A percentile compares a stretch with the other conserved stretches of the same genome.
Conservation (phyloP, 2,113 vertebrate genomes). For the Ahaetulla prasina region DNA sequence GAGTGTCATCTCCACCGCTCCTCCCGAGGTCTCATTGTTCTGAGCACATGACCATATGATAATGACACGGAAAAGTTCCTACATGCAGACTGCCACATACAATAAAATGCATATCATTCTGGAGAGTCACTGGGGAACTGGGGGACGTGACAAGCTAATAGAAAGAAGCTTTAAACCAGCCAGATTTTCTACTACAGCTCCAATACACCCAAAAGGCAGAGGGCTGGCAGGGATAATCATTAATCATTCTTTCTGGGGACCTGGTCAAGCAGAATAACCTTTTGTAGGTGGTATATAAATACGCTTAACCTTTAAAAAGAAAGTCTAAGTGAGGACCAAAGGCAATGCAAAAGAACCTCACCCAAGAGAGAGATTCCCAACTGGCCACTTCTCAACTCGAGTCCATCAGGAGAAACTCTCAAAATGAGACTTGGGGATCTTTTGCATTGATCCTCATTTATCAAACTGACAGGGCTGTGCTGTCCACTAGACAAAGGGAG, state of each 20-base stretch:
- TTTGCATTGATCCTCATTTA: neutral
- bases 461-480: constrained; percentile 1
- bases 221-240: constrained; percentile 2
- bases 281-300: constrained; percentile 22
- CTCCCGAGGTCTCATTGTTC: neutral
- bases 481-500: neutral
- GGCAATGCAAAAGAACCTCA: neutral
- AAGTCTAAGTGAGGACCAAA: constrained; percentile 31
- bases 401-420: neutral
- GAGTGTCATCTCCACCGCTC: neutral
- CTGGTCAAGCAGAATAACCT: constrained; percentile 12
- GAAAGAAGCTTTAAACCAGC: neutral
- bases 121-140: neutral
- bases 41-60: neutral
- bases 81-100: neutral
- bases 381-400: neutral
- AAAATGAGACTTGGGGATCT: neutral
- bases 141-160: neutral
- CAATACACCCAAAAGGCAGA: neutral
- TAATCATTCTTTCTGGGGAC: constrained; percentile 6
- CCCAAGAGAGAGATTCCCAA: neutral
- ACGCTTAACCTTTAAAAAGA: constrained; percentile 34
- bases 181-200: neutral
- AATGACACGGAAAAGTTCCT: neutral
- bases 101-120: neutral